phyloP scores from a whole-genome alignment of 2,888 invertebrate species.

The Trichopria drosophilae region DNA sequence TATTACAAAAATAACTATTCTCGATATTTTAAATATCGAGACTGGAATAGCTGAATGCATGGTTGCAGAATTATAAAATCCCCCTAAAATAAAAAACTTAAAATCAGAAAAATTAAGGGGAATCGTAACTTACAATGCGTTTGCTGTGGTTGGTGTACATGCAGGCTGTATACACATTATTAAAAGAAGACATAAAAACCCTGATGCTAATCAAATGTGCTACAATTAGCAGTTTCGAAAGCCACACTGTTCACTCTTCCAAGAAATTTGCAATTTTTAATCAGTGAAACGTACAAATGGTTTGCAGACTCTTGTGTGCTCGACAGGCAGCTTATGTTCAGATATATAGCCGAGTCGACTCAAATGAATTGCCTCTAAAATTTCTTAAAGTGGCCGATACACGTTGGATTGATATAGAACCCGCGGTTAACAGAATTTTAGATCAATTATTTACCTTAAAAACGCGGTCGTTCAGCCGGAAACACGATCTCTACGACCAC shows the following conservation, averaged over 20 bases:
- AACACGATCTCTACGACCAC: too few species aligned
- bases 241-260: conserved; percentile 44
- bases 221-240: conserved; percentile 45
- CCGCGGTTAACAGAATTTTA: conserved; percentile 40
- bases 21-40: too few species aligned
- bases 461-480: too few species aligned
- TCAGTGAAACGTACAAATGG: conserved; percentile 47
- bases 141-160: conserved; percentile 45
- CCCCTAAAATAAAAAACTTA: too few species aligned
- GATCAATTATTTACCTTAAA: conserved; percentile 44
- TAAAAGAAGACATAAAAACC: conserved; percentile 39
- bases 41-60: too few species aligned
- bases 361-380: conserved; percentile 42
- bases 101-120: too few species aligned
- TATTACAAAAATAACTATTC: too few species aligned
- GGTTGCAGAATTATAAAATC: too few species aligned
- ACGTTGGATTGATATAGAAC: conserved; percentile 45
- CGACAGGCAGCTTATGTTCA: conserved; percentile 38
- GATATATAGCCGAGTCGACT: conserved; percentile 42
- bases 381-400: conserved; percentile 40
- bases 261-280: conserved; percentile 41
- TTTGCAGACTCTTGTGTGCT: conserved; percentile 40
- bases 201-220: conserved; percentile 36
- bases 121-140: conserved; percentile 48
- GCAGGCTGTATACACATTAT: conserved; percentile 41